Evolutionary conservation across 2,888 invertebrate genomes (phyloP).

Genomic region (Ectobius pallidus): DNA sequence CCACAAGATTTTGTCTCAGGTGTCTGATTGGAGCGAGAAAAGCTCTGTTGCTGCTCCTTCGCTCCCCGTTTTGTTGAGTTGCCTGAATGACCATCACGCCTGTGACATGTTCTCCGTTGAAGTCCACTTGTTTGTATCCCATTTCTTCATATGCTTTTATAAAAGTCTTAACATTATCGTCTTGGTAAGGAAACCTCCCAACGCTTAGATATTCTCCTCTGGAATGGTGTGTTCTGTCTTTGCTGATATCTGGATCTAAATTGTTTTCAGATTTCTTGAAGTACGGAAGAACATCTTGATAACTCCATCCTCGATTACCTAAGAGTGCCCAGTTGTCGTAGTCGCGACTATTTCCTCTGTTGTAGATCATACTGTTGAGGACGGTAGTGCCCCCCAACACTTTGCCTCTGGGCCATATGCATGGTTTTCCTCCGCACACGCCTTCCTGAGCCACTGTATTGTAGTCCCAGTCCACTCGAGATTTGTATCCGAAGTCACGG

Average conservation of each 20-base stretch:
- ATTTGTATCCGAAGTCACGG: too few relatives aligned
- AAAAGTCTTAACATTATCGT: neutral
- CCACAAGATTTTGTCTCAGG: neutral
- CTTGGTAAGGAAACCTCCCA: conserved; percentile 6
- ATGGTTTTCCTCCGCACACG: too few relatives aligned
- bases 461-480: too few relatives aligned
- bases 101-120: neutral
- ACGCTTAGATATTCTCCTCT: conserved; percentile 5
- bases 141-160: neutral
- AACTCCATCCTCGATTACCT: conserved; percentile 19
- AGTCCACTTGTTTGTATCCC: neutral
- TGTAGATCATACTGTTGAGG: too few relatives aligned
- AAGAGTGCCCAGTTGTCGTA: too few relatives aligned
- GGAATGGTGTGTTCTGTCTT: neutral
- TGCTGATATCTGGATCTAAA: neutral
- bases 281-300: neutral
- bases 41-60: conserved; percentile 18
- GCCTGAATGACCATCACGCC: neutral
- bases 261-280: too few relatives aligned
- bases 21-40: conserved; percentile 1
- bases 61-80: neutral
- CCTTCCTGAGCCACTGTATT: too few relatives aligned
- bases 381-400: too few relatives aligned
- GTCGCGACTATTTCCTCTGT: too few relatives aligned
- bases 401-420: too few relatives aligned